Evolutionary conservation across 2,797 vertebrate species (phyloP).

Genomic region (Chrosomus eos): DNA sequence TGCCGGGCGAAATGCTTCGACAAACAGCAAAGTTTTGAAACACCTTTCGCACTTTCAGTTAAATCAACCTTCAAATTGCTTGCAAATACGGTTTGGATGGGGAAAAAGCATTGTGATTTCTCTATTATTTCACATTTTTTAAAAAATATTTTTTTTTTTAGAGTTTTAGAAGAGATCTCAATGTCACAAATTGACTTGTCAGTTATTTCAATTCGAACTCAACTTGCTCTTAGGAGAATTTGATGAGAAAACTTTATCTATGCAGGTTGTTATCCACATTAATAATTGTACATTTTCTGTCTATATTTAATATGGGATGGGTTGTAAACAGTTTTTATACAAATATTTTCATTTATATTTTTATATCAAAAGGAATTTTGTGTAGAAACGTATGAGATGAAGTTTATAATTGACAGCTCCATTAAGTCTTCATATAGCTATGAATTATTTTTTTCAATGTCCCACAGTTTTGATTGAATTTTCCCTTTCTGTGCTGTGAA

Average conservation of each 20-base stretch:
- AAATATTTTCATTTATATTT: background rate
- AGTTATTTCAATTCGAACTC: no score
- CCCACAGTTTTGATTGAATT: background rate
- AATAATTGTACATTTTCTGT: background rate
- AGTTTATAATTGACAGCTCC: background rate
- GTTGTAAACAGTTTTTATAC: background rate
- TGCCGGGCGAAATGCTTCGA: no score
- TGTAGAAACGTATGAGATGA: background rate
- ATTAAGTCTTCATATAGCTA: background rate
- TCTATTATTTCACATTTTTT: background rate
- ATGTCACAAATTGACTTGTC: background rate
- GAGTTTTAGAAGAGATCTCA: background rate
- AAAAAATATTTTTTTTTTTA: background rate
- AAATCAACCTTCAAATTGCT: background rate
- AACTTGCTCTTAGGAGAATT: no score
- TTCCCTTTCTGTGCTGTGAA: background rate
- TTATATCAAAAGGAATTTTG: background rate
- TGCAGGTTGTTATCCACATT: no score
- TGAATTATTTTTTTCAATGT: background rate
- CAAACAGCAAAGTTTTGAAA: conserved; percentile 1
- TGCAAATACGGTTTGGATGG: background rate
- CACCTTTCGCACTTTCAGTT: background rate
- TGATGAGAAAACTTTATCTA: no score
- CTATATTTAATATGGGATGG: background rate
- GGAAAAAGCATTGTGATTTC: background rate